Evolutionary conservation across 2,113 vertebrate genomes (phyloP), one percentile per base, ranked within the genome.

Genomic region (Ailurus styani): DNA sequence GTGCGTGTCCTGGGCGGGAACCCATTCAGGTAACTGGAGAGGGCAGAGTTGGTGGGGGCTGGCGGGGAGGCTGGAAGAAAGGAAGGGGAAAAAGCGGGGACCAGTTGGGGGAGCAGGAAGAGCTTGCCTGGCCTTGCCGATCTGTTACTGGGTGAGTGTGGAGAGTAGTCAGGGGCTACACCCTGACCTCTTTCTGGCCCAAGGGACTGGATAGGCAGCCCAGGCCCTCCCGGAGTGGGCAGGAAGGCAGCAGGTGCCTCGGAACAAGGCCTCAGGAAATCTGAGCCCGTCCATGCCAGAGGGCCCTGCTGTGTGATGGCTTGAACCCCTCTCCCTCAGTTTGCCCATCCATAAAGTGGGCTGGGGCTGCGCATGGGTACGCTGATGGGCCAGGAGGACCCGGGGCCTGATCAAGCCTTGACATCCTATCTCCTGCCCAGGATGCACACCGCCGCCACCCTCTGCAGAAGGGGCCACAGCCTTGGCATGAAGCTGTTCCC

Each of bases 391-490:
- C 23, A 1, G 0, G 21, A 52, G 15, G 27, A 57, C 45, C 55
- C 2, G 5, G 55, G 34, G 34, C 66, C 66, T 96, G 50, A 97
- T 37, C 8, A 11, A 55, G 15, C 29, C 50, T 10, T 68, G 4
- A 0, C 3, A 12, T 94, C 34, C 5, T 94, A 37, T 97, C 83
- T 96, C 54, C 91, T 60, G 50, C 25, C 77, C 64, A 98, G 98
- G 90, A 91, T 0, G 20, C 70, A 34, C 81, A 86, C 47, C 92
- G 1, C 66, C 62, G 4, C 57, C 77, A 45, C n/a, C 70, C 50
- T 1, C 18, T 50, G 88, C 97, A 64, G 72, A 98, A 79, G 78
- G 93, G 94, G 7, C 75, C 15, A 0, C 87, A 92, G 52, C 54
- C 78, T 66, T 37, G 68, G 90, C 96, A 40, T 11, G 66, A 90